Conservation (phyloP, 2,113 vertebrate species). For the Silurus asotus region DNA sequence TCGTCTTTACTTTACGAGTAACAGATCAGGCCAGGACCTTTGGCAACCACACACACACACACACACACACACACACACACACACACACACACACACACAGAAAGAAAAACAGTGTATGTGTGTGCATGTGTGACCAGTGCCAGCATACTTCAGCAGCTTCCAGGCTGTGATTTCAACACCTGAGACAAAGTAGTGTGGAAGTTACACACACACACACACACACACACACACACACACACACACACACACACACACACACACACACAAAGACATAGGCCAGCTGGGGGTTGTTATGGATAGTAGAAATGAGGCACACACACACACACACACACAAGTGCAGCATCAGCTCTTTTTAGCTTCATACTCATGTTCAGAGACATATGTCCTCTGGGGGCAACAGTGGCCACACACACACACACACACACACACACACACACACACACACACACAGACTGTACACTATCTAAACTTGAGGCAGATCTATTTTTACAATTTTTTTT, state of each 20-base stretch:
- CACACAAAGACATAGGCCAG: slow-evolving; percentile 37
- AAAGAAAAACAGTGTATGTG: not conserved
- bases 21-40: slow-evolving; percentile 20
- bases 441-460: not conserved
- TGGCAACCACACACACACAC: slow-evolving; percentile 28
- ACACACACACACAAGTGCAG: slow-evolving; percentile 18
- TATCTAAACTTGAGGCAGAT: not conserved
- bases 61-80: slow-evolving; percentile 20
- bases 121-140: not conserved
- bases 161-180: not conserved
- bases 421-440: slow-evolving; percentile 24
- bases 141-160: slow-evolving; percentile 4
- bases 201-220: slow-evolving; percentile 20
- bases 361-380: slow-evolving; percentile 36
- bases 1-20: slow-evolving; percentile 42
- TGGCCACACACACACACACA: slow-evolving; percentile 1
- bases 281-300: slow-evolving; percentile 39
- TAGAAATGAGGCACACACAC: slow-evolving; percentile 27
- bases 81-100: not conserved
- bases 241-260: slow-evolving; percentile 35
- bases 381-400: slow-evolving; percentile 1
- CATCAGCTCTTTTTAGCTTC: slow-evolving; percentile 45
- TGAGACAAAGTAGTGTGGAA: not conserved
- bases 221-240: slow-evolving; percentile 38
- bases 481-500: not conserved